phyloP scores from a whole-genome alignment of 2,888 invertebrate species.

The Andrena bicolor region DNA sequence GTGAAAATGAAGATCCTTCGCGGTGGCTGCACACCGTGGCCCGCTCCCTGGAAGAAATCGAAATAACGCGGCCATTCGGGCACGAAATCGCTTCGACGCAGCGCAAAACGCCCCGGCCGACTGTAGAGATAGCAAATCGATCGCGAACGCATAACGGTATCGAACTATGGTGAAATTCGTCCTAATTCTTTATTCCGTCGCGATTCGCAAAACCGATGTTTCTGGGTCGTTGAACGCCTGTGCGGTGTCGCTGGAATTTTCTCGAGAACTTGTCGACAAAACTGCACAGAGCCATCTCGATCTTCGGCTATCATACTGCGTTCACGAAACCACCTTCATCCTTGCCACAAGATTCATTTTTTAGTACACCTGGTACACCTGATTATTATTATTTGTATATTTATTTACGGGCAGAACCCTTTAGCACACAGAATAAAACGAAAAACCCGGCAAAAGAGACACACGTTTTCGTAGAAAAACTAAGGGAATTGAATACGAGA shows the following conservation, averaged over 20 bases:
- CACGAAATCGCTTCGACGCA: slow-evolving; percentile 20
- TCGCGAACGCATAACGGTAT: slow-evolving; percentile 56
- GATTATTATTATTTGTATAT: neutral
- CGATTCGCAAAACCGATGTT: slow-evolving; percentile 27
- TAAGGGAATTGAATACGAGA: no score
- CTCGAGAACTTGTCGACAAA: neutral
- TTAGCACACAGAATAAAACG: neutral
- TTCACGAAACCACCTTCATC: neutral
- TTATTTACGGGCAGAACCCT: neutral
- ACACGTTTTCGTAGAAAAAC: no score
- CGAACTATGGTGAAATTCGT: slow-evolving; percentile 60
- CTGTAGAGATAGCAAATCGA: slow-evolving; percentile 41
- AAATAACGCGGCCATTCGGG: slow-evolving; percentile 7
- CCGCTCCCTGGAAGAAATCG: slow-evolving; percentile 16
- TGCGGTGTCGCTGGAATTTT: neutral
- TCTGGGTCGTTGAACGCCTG: neutral
- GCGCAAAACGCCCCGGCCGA: slow-evolving; percentile 23
- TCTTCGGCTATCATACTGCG: neutral
- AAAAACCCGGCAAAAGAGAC: no score
- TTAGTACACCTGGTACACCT: neutral
- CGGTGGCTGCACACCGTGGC: neutral
- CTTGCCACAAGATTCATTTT: neutral
- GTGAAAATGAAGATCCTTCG: slow-evolving; percentile 3
- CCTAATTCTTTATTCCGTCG: slow-evolving; percentile 56
- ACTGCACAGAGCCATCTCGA: no score